phyloP scores from a whole-genome alignment of 2,797 vertebrate genomes.

The Microcaecilia unicolor region DNA sequence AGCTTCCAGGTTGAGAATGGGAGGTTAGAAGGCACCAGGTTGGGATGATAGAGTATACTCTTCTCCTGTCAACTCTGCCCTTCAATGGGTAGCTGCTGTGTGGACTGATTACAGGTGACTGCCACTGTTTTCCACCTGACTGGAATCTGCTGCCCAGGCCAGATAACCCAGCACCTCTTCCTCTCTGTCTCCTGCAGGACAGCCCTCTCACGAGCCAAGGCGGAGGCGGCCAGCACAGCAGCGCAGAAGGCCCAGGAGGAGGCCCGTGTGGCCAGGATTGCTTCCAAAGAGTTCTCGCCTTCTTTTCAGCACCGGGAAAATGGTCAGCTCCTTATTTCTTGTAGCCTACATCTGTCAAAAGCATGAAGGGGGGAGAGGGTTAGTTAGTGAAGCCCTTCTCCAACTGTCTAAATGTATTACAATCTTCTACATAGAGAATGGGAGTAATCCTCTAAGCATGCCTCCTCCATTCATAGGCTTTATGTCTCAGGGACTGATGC shows the following conservation, averaged over 20 bases:
- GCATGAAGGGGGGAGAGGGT: neutral
- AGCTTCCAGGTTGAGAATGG: too few species aligned
- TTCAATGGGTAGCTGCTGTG: too few species aligned
- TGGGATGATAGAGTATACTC: too few species aligned
- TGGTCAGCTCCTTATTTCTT: conserved; percentile 63
- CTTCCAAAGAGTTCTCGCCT: conserved; percentile 96
- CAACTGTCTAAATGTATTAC: too few species aligned
- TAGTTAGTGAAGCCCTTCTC: too few species aligned
- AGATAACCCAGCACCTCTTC: neutral
- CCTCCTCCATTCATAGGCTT: neutral
- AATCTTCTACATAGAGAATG: too few species aligned
- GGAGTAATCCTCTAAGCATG: too few species aligned
- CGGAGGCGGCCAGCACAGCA: conserved; percentile 74
- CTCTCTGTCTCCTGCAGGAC: conserved; percentile 62
- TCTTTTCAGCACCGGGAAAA: conserved; percentile 93
- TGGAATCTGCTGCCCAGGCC: too few species aligned
- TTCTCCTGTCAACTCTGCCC: too few species aligned
- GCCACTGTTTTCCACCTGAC: neutral
- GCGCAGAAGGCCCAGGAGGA: conserved; percentile 92
- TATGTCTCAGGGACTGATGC: too few species aligned
- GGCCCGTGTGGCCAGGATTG: conserved; percentile 86
- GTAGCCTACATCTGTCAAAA: rapidly evolving
- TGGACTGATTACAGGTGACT: too few species aligned
- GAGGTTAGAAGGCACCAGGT: too few species aligned
- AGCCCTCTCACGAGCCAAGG: conserved; percentile 86